Evolutionary conservation across 92 coral and sea anemone species (phyloP), one percentile per base, ranked within the genome.

Genomic region (Blastomussa wellsi): DNA sequence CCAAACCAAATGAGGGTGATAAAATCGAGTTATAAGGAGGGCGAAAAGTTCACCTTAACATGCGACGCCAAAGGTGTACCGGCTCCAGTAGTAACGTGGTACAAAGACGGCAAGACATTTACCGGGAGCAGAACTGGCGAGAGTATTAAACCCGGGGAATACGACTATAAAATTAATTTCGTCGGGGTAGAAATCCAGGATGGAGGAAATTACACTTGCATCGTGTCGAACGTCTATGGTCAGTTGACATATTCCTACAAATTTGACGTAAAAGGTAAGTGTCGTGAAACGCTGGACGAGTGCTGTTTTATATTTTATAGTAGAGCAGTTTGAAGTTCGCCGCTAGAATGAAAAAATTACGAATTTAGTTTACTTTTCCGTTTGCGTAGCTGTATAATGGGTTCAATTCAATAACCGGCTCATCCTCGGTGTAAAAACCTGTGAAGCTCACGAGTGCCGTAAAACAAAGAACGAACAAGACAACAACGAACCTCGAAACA

Each of bases 161-260:
- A 84, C 77, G 51, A 78, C 70, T 93, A 72, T 74, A 86, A 82
- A 37, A 26, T 96, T 16, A 7, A 22, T 15, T 57, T 96, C 48
- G 59, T 36, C 32, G 91, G 78, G 9, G 81, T 90, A 31, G 90
- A 90, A 28, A 90, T 94, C 0, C 13, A 16, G 0, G 94, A 96
- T 68, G 42, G 69, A 35, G 99, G 99, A 28, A 48, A 10, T 9
- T 96, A 93, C 94, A 80, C 65, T 17, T 96, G 99, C 69, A 90
- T 91, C 73, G 99, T 96, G 41, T 79, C 92, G 7, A 96, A 96
- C 82, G 82, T 60, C 39, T 82, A 82, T 78, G 99, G 98, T 5
- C 90, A 87, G 88, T 72, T 96, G 22, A 88, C 88, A 26, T 71
- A 89, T 83, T 79, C 89, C 0, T 96, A 89, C 84, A 84, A 29